Evolutionary conservation across 1,140 invertebrate genomes (phyloP).

Genomic region (Leucophenga varia): DNA sequence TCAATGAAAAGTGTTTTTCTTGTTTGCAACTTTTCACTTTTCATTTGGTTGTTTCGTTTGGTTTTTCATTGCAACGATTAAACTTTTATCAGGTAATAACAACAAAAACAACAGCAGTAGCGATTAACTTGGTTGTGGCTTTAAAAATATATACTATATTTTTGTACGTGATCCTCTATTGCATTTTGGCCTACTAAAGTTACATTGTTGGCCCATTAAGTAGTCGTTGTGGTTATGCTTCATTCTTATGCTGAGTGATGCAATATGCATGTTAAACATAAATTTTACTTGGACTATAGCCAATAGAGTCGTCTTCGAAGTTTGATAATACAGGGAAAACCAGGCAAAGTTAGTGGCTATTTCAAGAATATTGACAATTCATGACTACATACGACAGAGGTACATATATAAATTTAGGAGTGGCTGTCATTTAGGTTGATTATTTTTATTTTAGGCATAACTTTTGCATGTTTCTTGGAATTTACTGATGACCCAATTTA

Average conservation of each 20-base stretch:
- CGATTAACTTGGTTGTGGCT: neutral
- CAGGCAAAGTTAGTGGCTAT: no score
- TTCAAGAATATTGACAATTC: no score
- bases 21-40: conserved; percentile 48
- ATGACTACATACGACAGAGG: no score
- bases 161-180: conserved; percentile 9
- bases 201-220: conserved; percentile 47
- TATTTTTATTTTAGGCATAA: no score
- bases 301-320: no score
- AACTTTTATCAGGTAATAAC: neutral
- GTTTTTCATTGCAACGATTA: conserved; percentile 25
- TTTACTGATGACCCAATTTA: no score
- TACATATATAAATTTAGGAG: no score
- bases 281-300: no score
- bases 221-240: conserved; percentile 23
- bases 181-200: conserved; percentile 33
- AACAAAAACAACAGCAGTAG: no score
- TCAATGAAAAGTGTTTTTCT: neutral
- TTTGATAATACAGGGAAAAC: no score
- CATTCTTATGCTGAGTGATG: conserved; percentile 23
- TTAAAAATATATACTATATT: conserved; percentile 10
- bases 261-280: neutral
- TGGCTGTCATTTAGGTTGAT: no score
- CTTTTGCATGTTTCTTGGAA: no score
- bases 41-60: conserved; percentile 29